These are phyloP conservation scores for Tridacna gigas DNA, from an alignment of 2,888 invertebrate genomes.

Conservation along the genomic window DNA sequence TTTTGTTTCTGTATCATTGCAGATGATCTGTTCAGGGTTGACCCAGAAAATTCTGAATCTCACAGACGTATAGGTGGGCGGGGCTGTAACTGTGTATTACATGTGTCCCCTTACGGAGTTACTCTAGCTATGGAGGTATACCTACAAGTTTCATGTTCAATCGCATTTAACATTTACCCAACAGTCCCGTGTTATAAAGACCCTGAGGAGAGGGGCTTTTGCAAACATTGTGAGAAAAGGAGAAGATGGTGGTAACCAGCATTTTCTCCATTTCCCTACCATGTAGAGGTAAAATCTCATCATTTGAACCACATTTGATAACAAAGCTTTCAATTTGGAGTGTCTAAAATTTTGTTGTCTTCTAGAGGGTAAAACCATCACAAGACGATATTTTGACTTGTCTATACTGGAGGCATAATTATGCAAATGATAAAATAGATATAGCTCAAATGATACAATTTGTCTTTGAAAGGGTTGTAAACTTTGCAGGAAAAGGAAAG, in stretches of 20 bases:
- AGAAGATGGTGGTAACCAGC: background rate
- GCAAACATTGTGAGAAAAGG: background rate
- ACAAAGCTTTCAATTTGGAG: too few species aligned
- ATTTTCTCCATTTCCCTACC: background rate
- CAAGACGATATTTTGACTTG: too few species aligned
- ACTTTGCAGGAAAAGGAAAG: too few species aligned
- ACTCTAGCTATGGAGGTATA: slow-evolving; percentile 82
- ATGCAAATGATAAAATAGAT: too few species aligned
- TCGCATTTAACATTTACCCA: background rate
- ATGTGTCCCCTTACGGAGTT: slow-evolving; percentile 82
- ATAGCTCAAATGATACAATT: too few species aligned
- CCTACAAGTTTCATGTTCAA: background rate
- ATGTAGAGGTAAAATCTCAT: too few species aligned
- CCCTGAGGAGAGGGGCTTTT: background rate
- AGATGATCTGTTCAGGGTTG: slow-evolving; percentile 80
- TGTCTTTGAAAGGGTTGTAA: too few species aligned
- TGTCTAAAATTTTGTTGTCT: too few species aligned
- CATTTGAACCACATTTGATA: too few species aligned
- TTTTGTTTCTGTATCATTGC: slow-evolving; percentile 20
- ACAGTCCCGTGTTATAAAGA: background rate
- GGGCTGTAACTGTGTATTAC: slow-evolving; percentile 81
- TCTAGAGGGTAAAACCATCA: too few species aligned
- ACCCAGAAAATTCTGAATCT: slow-evolving; percentile 82
- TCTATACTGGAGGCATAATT: too few species aligned
- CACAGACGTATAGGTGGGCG: slow-evolving; percentile 80